Evolutionary conservation across 2,888 invertebrate genomes (phyloP), one percentile per base, ranked within the genome.

Genomic region (Tachystola acroxantha): DNA sequence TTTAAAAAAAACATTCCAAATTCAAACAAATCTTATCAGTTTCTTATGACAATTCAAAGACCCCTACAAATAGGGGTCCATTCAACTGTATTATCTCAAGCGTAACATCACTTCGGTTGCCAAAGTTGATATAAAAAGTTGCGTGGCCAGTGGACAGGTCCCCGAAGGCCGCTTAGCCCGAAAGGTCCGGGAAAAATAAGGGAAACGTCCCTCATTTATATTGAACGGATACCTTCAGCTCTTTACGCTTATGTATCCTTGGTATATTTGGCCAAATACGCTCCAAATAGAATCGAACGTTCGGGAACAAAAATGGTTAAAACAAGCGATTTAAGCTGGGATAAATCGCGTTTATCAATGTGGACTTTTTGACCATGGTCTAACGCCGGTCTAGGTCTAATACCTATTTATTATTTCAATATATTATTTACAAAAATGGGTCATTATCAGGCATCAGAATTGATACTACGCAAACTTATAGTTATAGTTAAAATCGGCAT

Each of bases 131-230:
- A 69, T 70, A 74, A 76, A 73, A 78, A 77, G 65, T 65, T 61
- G 60, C 42, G 39, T 45, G 50, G 48, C 32, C 40, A 26, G 46
- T 47, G 46, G 46, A 39, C 48, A 31, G 50, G 58, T 82, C 84
- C 82, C 84, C 43, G 45, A 61, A 54, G 82, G 58, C 78, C 77
- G 71, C 74, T 82, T 82, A 81, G 70, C 65, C 64, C 59, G 54
- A 46, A 62, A 66, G 64, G 69, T 63, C 62, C 58, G 57, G 59
- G 60, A 53, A 64, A 70, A 74, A 71, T 70, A 69, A 68, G 67
- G 73, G 65, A 74, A 75, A 75, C 65, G 69, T 66, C 69, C 64
- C 76, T 76, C 80, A 76, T 80, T 73, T 74, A 78, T 79, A 74
- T 76, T 73, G 76, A 73, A 75, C 64, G 64, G 57, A 61, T 64